A percentile compares a stretch with the other conserved stretches of the same genome.
phyloP scores from a whole-genome alignment of 2,113 vertebrate genomes.

The Nanger granti region DNA sequence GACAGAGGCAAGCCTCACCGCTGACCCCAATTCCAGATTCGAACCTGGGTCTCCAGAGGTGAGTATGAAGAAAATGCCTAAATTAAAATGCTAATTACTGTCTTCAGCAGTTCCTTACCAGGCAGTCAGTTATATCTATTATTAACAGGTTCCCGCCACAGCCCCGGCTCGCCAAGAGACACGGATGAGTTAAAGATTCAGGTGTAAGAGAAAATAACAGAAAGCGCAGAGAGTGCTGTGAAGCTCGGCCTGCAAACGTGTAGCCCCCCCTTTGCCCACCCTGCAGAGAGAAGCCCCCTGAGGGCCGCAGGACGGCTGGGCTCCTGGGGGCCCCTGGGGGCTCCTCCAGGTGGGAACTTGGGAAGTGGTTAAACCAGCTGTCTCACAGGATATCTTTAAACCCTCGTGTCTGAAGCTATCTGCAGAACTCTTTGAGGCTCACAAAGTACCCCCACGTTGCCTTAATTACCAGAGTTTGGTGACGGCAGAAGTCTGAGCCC shows the following conservation, averaged over 20 bases:
- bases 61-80: conserved; percentile 57
- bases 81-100: conserved; percentile 73
- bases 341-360: neutral
- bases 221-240: neutral
- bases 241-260: neutral
- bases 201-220: conserved; percentile 27
- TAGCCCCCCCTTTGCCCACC: neutral
- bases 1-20: conserved; percentile 23
- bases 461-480: neutral
- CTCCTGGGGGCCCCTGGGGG: neutral
- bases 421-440: neutral
- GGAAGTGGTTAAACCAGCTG: neutral
- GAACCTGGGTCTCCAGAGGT: conserved; percentile 68
- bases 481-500: neutral
- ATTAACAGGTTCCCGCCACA: conserved; percentile 60
- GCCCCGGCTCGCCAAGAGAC: neutral
- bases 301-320: neutral
- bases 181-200: conserved; percentile 24
- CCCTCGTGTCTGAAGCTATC: neutral
- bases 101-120: conserved; percentile 57
- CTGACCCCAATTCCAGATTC: conserved; percentile 70
- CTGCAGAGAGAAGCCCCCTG: neutral
- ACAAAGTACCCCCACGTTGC: neutral
- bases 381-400: neutral
- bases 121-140: conserved; percentile 60